A percentile compares a stretch with the other conserved stretches of the same genome.
phyloP scores from a whole-genome alignment of 2,113 vertebrate genomes.

The Ctenodactylus gundi region DNA sequence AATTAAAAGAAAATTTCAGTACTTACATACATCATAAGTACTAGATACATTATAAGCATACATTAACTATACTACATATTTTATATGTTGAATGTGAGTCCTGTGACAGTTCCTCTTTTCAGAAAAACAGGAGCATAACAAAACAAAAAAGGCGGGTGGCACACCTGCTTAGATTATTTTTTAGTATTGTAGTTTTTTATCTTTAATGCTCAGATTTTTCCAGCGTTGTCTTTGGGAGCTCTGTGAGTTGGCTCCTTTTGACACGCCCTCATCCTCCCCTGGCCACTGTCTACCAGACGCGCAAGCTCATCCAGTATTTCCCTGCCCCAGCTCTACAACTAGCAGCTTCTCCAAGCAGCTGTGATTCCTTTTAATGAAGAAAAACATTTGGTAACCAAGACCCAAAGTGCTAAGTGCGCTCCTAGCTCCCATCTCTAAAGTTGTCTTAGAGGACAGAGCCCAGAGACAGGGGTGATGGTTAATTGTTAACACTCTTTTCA shows the following conservation, averaged over 20 bases:
- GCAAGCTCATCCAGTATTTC: not conserved
- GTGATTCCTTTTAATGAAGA: not conserved
- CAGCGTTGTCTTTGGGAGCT: not conserved
- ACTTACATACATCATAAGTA: too few species aligned
- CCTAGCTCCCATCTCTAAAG: not conserved
- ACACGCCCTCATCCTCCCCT: not conserved
- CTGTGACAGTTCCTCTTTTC: too few species aligned
- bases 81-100: too few species aligned
- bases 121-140: too few species aligned
- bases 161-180: too few species aligned
- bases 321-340: not conserved
- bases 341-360: not conserved
- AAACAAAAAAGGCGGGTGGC: too few species aligned
- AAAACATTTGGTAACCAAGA: not conserved
- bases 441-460: not conserved
- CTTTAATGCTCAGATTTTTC: slow-evolving; percentile 5
- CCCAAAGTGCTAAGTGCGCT: not conserved
- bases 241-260: not conserved
- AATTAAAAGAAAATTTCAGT: too few species aligned
- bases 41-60: too few species aligned
- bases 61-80: too few species aligned
- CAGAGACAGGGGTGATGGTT: not conserved
- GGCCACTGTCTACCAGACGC: not conserved
- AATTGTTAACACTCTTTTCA: not conserved
- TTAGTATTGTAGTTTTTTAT: not conserved